Base-by-base conservation (phyloP, 2,113 vertebrate genomes). In the Melanostigma gelatinosum region DNA sequence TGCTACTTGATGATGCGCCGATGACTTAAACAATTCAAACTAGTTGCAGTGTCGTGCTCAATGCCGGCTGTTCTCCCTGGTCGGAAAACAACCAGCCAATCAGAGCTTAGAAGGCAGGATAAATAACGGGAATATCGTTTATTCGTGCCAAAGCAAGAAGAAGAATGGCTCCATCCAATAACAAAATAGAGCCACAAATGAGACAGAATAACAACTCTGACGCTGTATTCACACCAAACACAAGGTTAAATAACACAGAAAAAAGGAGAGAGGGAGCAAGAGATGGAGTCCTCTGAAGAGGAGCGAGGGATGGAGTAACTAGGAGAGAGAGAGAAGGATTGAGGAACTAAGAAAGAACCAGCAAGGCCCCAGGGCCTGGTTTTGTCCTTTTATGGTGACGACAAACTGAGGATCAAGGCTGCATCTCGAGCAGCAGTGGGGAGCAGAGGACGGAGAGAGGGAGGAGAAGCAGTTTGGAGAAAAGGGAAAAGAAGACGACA, bases 341-440 rank as follows among this genome's bases (percentile, higher is more conserved):
- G 55, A 57, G 36, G 38, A 77, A 65, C 42, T 38, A 50, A 40
- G 61, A 85, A 77, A 69, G 67, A 84, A 76, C 66, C 69, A 8
- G 68, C 32, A 24, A 60, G 32, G 76, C 70, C 80, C 62, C 85
- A 60, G 32, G 75, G 77, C 64, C 80, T 69, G 62, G 46, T 84
- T 93, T 87, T 93, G 44, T 81, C 94, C 94, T 93, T 95, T 91
- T 95, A 94, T 91, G 92, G 94, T 90, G 76, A 92, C 79, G 83
- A 84, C 85, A 88, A 91, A 91, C 48, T 69, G 36, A 72, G 71
- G 32, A 34, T 34, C 32, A 75, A 87, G 84, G 77, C 70, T 78
- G 46, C 72, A 79, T 89, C 83, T 89, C 85, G 79, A 76, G 67
- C 79, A 52, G 18, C 29, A 29, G 29, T 29, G 29, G 29, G 75